phyloP scores from a whole-genome alignment of 2,888 invertebrate species.

The Aproaerema taeniolella region DNA sequence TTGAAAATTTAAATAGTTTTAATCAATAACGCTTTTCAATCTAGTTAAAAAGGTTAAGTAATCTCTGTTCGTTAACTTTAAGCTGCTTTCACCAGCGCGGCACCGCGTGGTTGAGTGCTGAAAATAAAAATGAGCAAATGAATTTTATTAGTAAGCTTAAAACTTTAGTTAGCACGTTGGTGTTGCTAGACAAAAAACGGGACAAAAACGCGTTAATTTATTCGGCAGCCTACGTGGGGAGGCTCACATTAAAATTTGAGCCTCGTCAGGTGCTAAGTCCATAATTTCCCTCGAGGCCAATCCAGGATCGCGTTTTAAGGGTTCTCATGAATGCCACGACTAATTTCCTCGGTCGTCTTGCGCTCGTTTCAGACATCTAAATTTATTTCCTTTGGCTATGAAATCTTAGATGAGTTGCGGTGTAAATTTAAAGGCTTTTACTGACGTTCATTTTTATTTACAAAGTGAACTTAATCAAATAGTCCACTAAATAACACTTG shows the following conservation, averaged over 20 bases:
- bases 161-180: too few species aligned
- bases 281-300: constrained; percentile 74
- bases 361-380: constrained; percentile 25
- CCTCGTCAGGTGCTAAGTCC: constrained; percentile 75
- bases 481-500: too few species aligned
- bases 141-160: too few species aligned
- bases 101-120: too few species aligned
- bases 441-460: too few species aligned
- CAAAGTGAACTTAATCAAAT: too few species aligned
- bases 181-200: constrained; percentile 33
- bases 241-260: constrained; percentile 70
- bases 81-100: too few species aligned
- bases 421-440: too few species aligned
- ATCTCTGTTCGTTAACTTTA: too few species aligned
- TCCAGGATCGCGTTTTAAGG: constrained; percentile 69
- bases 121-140: not conserved
- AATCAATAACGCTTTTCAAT: too few species aligned
- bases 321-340: constrained; percentile 63
- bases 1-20: too few species aligned
- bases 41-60: too few species aligned
- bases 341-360: constrained; percentile 55
- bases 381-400: constrained; percentile 37
- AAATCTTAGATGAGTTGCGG: constrained; percentile 38
- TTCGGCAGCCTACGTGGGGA: constrained; percentile 47
- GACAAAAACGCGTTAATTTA: constrained; percentile 62